These are phyloP conservation scores for Schizopygopsis pylzovi DNA, from an alignment of 2,797 vertebrate species.

Conservation along the genomic window DNA sequence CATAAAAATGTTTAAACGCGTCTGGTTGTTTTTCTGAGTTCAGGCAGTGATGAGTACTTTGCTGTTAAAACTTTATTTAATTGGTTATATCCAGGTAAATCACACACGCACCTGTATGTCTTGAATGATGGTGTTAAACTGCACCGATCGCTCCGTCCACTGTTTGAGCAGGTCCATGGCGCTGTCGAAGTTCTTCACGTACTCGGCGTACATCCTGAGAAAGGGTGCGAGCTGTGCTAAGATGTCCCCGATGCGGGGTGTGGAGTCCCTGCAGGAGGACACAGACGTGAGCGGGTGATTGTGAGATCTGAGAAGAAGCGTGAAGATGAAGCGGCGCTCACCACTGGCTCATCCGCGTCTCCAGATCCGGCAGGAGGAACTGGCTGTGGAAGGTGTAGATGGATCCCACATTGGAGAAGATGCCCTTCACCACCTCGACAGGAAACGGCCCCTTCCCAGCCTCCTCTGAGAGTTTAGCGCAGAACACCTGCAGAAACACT, in stretches of 20 bases:
- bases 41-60: background rate
- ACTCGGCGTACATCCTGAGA: slow-evolving; percentile 91
- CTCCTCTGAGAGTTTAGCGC: slow-evolving; percentile 80
- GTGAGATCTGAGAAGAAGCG: background rate
- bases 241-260: slow-evolving; percentile 83
- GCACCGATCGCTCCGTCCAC: slow-evolving; percentile 83
- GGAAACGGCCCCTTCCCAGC: slow-evolving; percentile 83
- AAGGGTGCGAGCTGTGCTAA: slow-evolving; percentile 88
- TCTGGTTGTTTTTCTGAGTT: background rate
- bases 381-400: slow-evolving; percentile 89
- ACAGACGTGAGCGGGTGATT: background rate
- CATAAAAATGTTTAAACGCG: too few relatives aligned
- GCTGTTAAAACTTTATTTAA: too few relatives aligned
- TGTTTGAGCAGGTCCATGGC: slow-evolving; percentile 83
- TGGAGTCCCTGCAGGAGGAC: slow-evolving; percentile 70
- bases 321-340: slow-evolving; percentile 64
- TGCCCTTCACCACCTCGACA: slow-evolving; percentile 83
- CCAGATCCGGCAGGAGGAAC: slow-evolving; percentile 89
- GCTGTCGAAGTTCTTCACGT: slow-evolving; percentile 86
- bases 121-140: slow-evolving; percentile 82
- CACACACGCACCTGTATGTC: slow-evolving; percentile 80
- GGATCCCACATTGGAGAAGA: slow-evolving; percentile 92
- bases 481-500: slow-evolving; percentile 81
- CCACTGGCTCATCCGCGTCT: slow-evolving; percentile 83
- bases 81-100: background rate